Base-by-base conservation (phyloP, 2,113 vertebrate genomes). In the Ellobius talpinus region DNA sequence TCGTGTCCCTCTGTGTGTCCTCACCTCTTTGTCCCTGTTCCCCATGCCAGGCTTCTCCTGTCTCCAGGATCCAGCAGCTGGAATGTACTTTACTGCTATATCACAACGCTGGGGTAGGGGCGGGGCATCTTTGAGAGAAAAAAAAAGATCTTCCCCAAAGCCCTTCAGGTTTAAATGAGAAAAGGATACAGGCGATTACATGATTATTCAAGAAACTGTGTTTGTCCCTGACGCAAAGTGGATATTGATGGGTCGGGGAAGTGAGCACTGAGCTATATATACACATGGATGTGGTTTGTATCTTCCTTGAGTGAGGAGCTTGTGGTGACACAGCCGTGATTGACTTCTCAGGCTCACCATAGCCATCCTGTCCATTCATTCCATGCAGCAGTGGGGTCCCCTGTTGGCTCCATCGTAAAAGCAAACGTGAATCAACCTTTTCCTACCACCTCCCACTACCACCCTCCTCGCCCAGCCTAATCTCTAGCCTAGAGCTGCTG, bases 251-350 rank as follows among this genome's bases (percentile, higher is more conserved):
- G 36, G 31, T 61, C 55, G 13, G 9, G 50, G 52, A 19, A 9
- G 45, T 3, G 21, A 16, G 23, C 3, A 0, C 26, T 33, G 10
- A 66, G 61, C 12, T 9, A 17, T 72, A 6, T 13, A 4, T 4
- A 21, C 50, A 11, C 6, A 10, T 36, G 47, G 6, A 0, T 85
- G 47, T 36, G 31, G 63, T 29, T 90, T 79, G 29, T 19, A 16
- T 39, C 72, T 65, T 39, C 66, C 10, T 17, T 76, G 36, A 10
- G 45, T 66, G 7, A 31, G 39, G 82, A n/a, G 63, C 12, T 3
- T 81, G 95, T 33, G 58, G 29, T 65, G 70, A 23, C 29, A 29
- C 24, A 17, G 23, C 26, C 45, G 84, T 29, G 26, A 23, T n/a
- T 79, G 85, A 85, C 12, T 33, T 89, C 79, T 66, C 29, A 39